A percentile compares a stretch with the other conserved stretches of the same genome.
These are phyloP conservation scores for Pachypsylla venusta DNA, from an alignment of 1,140 invertebrate genomes.

Conservation along the genomic window DNA sequence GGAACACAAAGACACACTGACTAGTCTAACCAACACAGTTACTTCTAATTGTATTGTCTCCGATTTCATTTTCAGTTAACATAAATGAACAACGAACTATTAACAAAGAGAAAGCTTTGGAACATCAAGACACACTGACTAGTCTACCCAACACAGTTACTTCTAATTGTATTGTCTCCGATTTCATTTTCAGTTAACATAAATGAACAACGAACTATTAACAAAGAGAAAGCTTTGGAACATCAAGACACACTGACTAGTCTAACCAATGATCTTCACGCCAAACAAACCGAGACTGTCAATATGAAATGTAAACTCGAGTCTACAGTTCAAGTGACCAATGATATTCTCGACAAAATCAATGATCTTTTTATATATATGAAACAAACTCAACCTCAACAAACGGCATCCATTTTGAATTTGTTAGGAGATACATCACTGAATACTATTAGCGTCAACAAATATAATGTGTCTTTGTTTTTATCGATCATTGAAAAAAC, in stretches of 20 bases:
- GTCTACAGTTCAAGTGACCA: slow-evolving; percentile 33
- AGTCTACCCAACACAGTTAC: too few species aligned
- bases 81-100: slow-evolving; percentile 38
- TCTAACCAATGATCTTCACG: slow-evolving; percentile 30
- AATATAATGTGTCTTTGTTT: slow-evolving; percentile 53
- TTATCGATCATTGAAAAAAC: slow-evolving; percentile 51
- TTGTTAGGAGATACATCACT: slow-evolving; percentile 39
- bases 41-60: too few species aligned
- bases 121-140: slow-evolving; percentile 35
- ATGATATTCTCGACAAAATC: slow-evolving; percentile 38
- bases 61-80: slow-evolving; percentile 28
- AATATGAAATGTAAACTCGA: slow-evolving; percentile 35
- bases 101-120: slow-evolving; percentile 32
- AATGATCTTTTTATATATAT: slow-evolving; percentile 41
- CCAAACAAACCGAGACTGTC: slow-evolving; percentile 32
- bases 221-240: slow-evolving; percentile 33
- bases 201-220: slow-evolving; percentile 34
- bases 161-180: too few species aligned
- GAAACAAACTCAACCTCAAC: slow-evolving; percentile 32
- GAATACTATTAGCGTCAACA: slow-evolving; percentile 42
- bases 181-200: slow-evolving; percentile 34
- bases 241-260: slow-evolving; percentile 34
- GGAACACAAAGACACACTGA: slow-evolving; percentile 35
- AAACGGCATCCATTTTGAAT: slow-evolving; percentile 50
- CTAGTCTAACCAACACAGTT: slow-evolving; percentile 30